Conservation (phyloP, 2,797 vertebrate species). For the Gambusia yucatana region DNA sequence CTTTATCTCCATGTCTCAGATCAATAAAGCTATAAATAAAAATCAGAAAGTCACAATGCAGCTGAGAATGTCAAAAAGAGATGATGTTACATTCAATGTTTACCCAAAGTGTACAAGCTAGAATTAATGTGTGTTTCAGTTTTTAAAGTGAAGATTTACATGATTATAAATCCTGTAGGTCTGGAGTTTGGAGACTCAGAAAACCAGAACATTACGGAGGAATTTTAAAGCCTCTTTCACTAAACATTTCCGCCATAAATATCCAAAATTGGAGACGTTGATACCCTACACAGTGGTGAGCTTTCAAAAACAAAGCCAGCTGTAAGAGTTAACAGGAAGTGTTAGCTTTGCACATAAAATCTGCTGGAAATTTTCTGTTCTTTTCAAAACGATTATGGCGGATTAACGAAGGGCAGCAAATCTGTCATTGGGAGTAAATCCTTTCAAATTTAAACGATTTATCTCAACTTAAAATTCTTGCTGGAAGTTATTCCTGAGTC, state of each 20-base stretch:
- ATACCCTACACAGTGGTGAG: background rate
- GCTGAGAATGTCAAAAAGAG: background rate
- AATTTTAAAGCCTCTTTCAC: background rate
- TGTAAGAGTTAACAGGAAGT: too few relatives aligned
- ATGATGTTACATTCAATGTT: background rate
- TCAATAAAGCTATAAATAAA: background rate
- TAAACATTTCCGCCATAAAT: background rate
- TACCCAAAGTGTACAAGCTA: too few relatives aligned
- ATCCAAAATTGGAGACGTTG: background rate
- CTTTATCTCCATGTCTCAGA: background rate
- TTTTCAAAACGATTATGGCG: background rate
- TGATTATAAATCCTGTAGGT: background rate
- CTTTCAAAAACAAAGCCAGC: background rate
- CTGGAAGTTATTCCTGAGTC: background rate
- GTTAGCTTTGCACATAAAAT: background rate
- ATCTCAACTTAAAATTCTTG: background rate
- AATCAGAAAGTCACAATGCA: background rate
- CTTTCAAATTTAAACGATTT: background rate
- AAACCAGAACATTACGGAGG: background rate
- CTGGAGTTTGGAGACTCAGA: background rate
- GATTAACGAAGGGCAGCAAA: background rate
- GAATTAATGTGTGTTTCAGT: background rate
- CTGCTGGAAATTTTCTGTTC: background rate
- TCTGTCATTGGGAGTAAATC: background rate
- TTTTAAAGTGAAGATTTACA: background rate